These are phyloP conservation scores for Galeruca laticollis DNA, from an alignment of 2,888 invertebrate species.

Conservation along the genomic window DNA sequence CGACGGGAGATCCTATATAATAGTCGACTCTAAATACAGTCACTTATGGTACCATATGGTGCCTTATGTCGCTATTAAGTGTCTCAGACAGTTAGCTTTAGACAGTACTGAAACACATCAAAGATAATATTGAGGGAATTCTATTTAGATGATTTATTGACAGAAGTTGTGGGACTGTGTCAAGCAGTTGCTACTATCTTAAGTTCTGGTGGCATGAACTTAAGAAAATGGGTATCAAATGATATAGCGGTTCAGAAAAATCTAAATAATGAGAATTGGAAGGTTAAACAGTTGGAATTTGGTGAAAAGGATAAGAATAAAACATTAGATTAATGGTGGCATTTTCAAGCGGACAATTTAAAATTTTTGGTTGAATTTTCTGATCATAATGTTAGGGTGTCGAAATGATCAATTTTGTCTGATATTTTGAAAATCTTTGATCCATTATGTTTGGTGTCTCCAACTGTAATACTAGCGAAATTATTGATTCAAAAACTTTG, in stretches of 20 bases:
- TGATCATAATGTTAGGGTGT: background rate
- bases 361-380: too few species aligned
- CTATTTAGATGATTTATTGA: constrained; percentile 28
- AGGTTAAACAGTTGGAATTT: too few species aligned
- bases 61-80: constrained; percentile 26
- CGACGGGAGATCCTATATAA: constrained; percentile 12
- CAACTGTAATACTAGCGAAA: constrained; percentile 22
- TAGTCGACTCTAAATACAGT: too few species aligned
- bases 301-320: too few species aligned
- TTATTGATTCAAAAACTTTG: constrained; percentile 31
- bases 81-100: constrained; percentile 18
- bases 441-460: constrained; percentile 37
- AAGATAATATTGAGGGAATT: constrained; percentile 38
- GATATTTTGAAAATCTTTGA: constrained; percentile 36
- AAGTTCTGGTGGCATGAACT: too few species aligned
- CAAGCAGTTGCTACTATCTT: too few species aligned
- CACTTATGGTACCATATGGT: constrained; percentile 25
- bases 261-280: too few species aligned
- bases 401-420: constrained; percentile 37
- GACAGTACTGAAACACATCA: constrained; percentile 14
- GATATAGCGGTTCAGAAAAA: too few species aligned
- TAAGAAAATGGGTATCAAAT: too few species aligned
- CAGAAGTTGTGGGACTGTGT: background rate
- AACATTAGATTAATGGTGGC: too few species aligned
- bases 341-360: too few species aligned